Evolutionary conservation across 1,140 invertebrate genomes (phyloP), one percentile per base, ranked within the genome.

Genomic region (Laupala kohalensis): DNA sequence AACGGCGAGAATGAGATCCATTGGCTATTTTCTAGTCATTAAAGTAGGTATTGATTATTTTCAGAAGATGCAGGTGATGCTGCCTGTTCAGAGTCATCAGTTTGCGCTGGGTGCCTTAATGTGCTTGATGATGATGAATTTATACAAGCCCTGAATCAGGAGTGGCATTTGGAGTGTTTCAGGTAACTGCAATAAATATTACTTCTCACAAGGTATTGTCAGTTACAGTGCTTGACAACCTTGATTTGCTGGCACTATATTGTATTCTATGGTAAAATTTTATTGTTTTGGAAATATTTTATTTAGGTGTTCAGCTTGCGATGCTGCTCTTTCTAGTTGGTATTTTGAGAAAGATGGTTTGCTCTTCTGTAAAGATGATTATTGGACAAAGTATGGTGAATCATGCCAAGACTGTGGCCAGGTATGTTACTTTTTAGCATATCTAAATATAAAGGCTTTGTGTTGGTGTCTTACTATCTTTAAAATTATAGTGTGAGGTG

Each of bases 301-400:
- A 78, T 80, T 27, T 76, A 93, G 93, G 79, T 96, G 94, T 81
- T 94, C 92, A 25, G 91, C 90, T 0, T 96, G 94, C 80, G 91
- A 94, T 80, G 84, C 84, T 13, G 84, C 89, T 65, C 81, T 96
- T n/a, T 90, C 90, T 5, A 91, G 88, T 73, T 96, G 94, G 94
- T 96, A 96, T 81, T 95, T 95, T 82, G 94, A 96, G 82, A 95
- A 94, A 78, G 89, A 93, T 80, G 93, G 93, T 0, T 78, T 94
- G 64, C 82, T 96, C 15, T 96, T 94, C 81, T 97, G 94, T 77
- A 92, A 92, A 78, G 86, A 89, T 75, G 93, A 97, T 79, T 97
- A 96, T 78, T 94, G 92, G 88, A 81, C 88, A 6, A 87, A 90
- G n/a, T 96, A 90, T 79, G 93, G 93, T 0, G 91, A 95, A 80